Evolutionary conservation across 2,113 vertebrate genomes (phyloP), one percentile per base, ranked within the genome.

Genomic region (Myiagra hebetior): DNA sequence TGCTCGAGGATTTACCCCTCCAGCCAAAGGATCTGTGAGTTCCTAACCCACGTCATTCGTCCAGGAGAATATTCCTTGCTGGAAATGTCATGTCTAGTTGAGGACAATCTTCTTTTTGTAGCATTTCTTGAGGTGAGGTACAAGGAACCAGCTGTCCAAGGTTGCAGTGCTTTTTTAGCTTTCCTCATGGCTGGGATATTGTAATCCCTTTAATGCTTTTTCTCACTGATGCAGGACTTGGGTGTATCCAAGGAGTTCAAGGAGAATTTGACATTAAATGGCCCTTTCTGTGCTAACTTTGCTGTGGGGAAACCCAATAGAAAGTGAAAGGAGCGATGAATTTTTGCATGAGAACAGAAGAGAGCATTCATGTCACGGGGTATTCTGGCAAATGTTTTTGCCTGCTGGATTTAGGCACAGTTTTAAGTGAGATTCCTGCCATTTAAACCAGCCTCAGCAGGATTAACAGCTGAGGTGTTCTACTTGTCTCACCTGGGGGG

Each of bases 401-500:
- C 57, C 56, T 85, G 67, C 83, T 92, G 91, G 46, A 46, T 92
- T 62, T 33, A 69, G 85, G 67, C 63, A 56, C 11, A 35, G 52
- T 67, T 93, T 15, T 30, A 62, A 59, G 68, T 33, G 63, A 78
- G 79, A 59, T 91, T 91, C 78, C 64, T 91, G 9, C 60, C 64
- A 75, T 63, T 89, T 89, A 67, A 95, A 63, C 84, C 55, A 72
- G 24, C 21, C 73, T 26, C 13, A 7, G 27, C 2, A 72, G 64
- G 91, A 91, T 94, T 95, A 92, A 56, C 89, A 81, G 60, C 87
- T 87, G 60, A 78, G 47, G 56, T 92, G 80, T 89, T 89, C 79
- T 95, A 15, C 90, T 37, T 91, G 68, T 81, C 59, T 80, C 64
- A 47, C 1, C 42, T 39, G 6, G 41, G 37, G 47, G 50, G 49